Percentiles rank a stretch among this genome's conserved stretches.
These are phyloP conservation scores for Micromys minutus DNA, from an alignment of 2,113 vertebrate species.

Conservation along the genomic window DNA sequence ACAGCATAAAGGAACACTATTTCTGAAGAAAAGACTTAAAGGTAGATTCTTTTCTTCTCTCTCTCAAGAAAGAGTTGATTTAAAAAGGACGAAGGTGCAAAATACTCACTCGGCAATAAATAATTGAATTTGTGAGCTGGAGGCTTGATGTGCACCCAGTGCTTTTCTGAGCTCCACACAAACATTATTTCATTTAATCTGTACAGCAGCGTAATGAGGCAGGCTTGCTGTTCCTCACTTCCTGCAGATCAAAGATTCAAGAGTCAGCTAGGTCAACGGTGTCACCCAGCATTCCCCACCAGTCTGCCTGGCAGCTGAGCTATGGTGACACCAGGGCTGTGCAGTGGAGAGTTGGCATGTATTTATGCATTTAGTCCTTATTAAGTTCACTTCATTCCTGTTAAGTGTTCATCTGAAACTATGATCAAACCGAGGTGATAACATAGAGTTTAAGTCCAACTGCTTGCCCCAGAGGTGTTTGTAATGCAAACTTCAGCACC, in stretches of 20 bases:
- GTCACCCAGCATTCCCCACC: background rate
- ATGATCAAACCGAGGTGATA: slow-evolving; percentile 2
- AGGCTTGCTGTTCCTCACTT: background rate
- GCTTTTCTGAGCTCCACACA: slow-evolving; percentile 3
- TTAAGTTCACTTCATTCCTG: slow-evolving; percentile 39
- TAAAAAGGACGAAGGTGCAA: slow-evolving; percentile 45
- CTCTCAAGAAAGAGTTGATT: slow-evolving; percentile 38
- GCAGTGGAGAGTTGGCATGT: background rate
- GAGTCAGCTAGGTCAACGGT: background rate
- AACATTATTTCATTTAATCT: slow-evolving; percentile 35
- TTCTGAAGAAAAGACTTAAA: slow-evolving; percentile 57
- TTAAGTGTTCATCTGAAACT: slow-evolving; percentile 6
- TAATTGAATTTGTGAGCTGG: slow-evolving; percentile 28
- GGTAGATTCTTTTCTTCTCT: slow-evolving; percentile 42
- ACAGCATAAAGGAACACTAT: slow-evolving; percentile 17
- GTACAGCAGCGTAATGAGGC: slow-evolving; percentile 21
- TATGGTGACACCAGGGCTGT: background rate
- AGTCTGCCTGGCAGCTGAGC: background rate
- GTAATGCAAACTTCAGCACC: background rate
- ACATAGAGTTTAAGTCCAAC: slow-evolving; percentile 24
- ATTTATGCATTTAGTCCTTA: background rate
- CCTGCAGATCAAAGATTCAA: background rate
- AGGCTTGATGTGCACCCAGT: slow-evolving; percentile 9
- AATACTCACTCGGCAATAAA: background rate
- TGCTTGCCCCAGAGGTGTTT: background rate